Evolutionary conservation across 1,140 invertebrate species (phyloP).

Genomic region (Calephelis virginiensis): DNA sequence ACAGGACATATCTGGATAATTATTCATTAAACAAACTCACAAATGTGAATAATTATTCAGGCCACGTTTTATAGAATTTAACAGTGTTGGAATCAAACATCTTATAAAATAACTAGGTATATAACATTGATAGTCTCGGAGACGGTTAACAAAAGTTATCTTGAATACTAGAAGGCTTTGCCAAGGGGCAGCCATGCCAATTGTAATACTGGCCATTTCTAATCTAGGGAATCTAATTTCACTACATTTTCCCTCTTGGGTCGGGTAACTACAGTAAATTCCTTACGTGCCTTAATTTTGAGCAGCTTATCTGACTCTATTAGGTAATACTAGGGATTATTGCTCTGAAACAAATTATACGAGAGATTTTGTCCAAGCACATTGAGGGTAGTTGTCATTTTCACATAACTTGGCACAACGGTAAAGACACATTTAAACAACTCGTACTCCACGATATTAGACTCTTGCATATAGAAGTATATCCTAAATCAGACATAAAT

Average conservation of each 20-base stretch:
- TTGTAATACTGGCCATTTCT: slow-evolving; percentile 18
- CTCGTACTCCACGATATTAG: not conserved
- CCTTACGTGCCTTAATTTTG: slow-evolving; percentile 64
- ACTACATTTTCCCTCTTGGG: slow-evolving; percentile 28
- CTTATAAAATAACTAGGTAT: slow-evolving; percentile 25
- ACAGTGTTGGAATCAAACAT: slow-evolving; percentile 32
- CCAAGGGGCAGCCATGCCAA: not conserved
- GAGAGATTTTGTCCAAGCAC: slow-evolving; percentile 1
- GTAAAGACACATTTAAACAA: slow-evolving; percentile 12
- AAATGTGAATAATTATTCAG: slow-evolving; percentile 17
- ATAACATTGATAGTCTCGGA: slow-evolving; percentile 1
- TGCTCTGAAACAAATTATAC: slow-evolving; percentile 42
- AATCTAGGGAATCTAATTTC: slow-evolving; percentile 25
- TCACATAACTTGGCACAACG: slow-evolving; percentile 16
- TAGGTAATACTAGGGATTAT: slow-evolving; percentile 53
- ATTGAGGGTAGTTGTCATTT: not conserved
- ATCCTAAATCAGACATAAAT: no score
- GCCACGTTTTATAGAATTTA: slow-evolving; percentile 19
- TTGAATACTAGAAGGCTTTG: not conserved
- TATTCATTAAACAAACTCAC: not conserved
- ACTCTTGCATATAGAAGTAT: no score
- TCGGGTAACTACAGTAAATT: slow-evolving; percentile 65
- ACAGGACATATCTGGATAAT: slow-evolving; percentile 52
- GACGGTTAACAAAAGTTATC: not conserved
- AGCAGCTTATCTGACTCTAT: slow-evolving; percentile 53